Base-by-base conservation (phyloP, 1,140 invertebrate species). In the Drosophila nasuta region DNA sequence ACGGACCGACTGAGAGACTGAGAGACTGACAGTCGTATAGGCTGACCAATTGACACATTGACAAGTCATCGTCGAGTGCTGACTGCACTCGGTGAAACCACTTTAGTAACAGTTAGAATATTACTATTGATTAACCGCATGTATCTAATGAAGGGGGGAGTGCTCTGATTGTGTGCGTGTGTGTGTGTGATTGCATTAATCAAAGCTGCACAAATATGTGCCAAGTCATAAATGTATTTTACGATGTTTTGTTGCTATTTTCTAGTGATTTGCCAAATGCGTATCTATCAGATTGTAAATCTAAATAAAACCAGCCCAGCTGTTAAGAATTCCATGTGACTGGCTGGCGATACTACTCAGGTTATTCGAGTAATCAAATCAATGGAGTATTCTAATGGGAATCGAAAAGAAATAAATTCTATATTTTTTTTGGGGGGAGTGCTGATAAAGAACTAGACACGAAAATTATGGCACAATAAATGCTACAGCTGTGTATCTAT, bases 181-280 rank as follows among this genome's bases (percentile, higher is more conserved):
- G 2, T 67, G 13, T 51, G 15, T 41, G 45, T 65, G 79, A 80
- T 80, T 87, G 80, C 80, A 83, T 77, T 87, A 87, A 88, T 88
- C 82, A 88, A 83, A 83, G 72, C 82, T 87, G 82, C 82, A 86
- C 58, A 87, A 86, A 79, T 79, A 82, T 87, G 81, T 85, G 79
- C 68, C 77, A 46, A 83, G 80, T 87, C 83, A 87, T 69, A 75
- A 65, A 75, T 63, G 17, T 75, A 51, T 78, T 75, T 62, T 66
- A 66, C 41, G 56, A 46, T 59, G 17, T 69, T 62, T 46, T 38
- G 43, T 52, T 59, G 17, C 15, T 25, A 20, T 25, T 52, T 48
- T 41, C 51, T 51, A 43, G 48, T 60, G 67, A 71, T 75, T 65
- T 72, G 60, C 38, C 58, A 60, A 56, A 64, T 54, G 48, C 63